A percentile compares a stretch with the other conserved stretches of the same genome.
phyloP scores from a whole-genome alignment of 1,140 invertebrate species.

The Notospermus geniculatus region DNA sequence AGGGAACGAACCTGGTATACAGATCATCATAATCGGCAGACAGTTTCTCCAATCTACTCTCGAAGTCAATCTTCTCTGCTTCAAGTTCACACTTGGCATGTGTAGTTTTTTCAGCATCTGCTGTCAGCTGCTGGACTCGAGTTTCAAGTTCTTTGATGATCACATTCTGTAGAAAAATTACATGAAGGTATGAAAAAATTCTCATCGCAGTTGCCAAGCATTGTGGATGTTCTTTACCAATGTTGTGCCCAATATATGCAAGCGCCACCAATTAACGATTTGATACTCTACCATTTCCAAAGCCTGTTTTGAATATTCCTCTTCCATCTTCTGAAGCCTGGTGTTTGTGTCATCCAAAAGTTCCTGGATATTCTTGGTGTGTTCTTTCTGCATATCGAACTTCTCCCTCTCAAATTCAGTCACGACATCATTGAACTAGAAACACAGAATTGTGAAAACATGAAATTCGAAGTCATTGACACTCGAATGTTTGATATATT shows the following conservation, averaged over 20 bases:
- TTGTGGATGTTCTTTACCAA: no score
- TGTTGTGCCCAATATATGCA: no score
- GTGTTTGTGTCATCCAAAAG: conserved; percentile 54
- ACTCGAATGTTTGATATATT: no score
- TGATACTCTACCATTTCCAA: conserved; percentile 37
- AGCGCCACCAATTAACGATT: neutral
- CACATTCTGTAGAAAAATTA: conserved; percentile 33
- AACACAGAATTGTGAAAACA: conserved; percentile 2
- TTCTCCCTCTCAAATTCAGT: conserved; percentile 54
- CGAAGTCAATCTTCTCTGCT: conserved; percentile 40
- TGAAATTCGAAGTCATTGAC: no score
- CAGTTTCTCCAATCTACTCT: conserved; percentile 34
- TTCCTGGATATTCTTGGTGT: conserved; percentile 55
- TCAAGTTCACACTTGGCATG: conserved; percentile 37
- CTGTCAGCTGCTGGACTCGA: conserved; percentile 47
- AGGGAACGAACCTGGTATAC: conserved; percentile 31
- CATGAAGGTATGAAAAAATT: no score
- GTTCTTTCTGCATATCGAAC: conserved; percentile 55
- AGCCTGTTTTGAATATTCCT: conserved; percentile 51
- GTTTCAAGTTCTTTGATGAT: conserved; percentile 52
- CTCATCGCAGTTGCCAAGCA: no score
- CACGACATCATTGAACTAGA: conserved; percentile 46
- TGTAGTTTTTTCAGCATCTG: conserved; percentile 47
- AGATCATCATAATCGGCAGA: conserved; percentile 30
- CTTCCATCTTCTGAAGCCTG: conserved; percentile 51